Base-by-base conservation (phyloP, 2,888 invertebrate genomes). In the Scaptomyza reducta region DNA sequence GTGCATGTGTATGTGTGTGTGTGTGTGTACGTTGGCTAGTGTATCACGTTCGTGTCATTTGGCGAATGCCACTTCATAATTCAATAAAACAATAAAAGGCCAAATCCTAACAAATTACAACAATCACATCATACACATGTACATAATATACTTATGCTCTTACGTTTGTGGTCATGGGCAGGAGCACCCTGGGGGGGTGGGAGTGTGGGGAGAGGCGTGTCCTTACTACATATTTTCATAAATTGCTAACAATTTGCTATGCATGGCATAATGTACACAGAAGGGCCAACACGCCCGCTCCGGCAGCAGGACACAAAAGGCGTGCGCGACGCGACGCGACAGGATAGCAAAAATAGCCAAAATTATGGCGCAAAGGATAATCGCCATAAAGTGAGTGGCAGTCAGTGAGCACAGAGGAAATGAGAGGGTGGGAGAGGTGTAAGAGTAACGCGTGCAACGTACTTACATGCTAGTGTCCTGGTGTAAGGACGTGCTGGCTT, bases 31-130 rank as follows among this genome's bases (percentile, higher is more conserved):
- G 40, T 33, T 25, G 29, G 38, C 31, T 41, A 70, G 67, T 62
- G 77, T 70, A 69, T 71, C 89, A 89, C 89, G 89, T 90, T 63
- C 70, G 41, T 59, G 77, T 78, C 84, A 89, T 89, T 89, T 87
- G 72, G 67, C 73, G 79, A 75, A 77, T 86, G 74, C 77, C 86
- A 89, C 87, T 89, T 84, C 89, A 89, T 89, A 90, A 89, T 90
- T 89, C 89, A 90, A 89, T 89, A 88, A 89, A 89, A 90, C 84
- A 89, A 89, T 89, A 87, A 89, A 88, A 64, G 54, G 61, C 70
- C 45, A 77, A 87, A 85, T 88, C 80, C 82, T 71, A 73, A 89
- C 75, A 80, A 84, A 84, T 82, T 77, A 78, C 74, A 74, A 76
- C 79, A 88, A 86, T 88, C 87, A 81, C 86, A 87, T 86, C 79